Evolutionary conservation across 2,888 invertebrate species (phyloP).

Genomic region (Yponomeuta malinellus): DNA sequence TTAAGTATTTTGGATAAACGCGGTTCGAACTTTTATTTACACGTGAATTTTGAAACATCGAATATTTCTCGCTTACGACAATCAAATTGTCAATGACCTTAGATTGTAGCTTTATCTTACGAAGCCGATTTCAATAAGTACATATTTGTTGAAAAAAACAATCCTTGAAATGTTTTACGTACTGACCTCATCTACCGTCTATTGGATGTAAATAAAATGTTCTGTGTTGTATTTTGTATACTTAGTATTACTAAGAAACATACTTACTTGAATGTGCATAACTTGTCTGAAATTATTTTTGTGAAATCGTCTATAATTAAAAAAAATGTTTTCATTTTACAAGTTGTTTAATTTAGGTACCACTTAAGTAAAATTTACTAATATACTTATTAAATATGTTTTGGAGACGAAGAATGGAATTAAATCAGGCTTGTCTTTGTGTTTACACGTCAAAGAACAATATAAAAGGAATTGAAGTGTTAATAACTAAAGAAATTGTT

Average conservation of each 20-base stretch:
- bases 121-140: background rate
- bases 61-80: background rate
- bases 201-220: background rate
- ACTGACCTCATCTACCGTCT: slow-evolving; percentile 12
- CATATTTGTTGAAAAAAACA: too few relatives aligned
- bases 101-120: background rate
- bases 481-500: too few relatives aligned
- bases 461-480: too few relatives aligned
- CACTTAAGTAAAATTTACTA: too few relatives aligned
- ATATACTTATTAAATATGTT: too few relatives aligned
- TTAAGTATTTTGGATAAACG: too few relatives aligned
- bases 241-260: slow-evolving; percentile 13
- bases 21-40: too few relatives aligned
- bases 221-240: background rate
- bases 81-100: background rate
- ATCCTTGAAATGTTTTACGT: background rate
- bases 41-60: background rate
- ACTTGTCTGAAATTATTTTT: slow-evolving; percentile 33
- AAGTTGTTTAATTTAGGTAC: slow-evolving; percentile 30
- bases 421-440: too few relatives aligned
- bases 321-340: slow-evolving; percentile 50
- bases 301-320: slow-evolving; percentile 63
- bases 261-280: slow-evolving; percentile 7
- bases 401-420: too few relatives aligned
- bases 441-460: too few relatives aligned